Conservation (phyloP, 53 echinoderm and acorn worm genomes). For the Actinopyga echinites region DNA sequence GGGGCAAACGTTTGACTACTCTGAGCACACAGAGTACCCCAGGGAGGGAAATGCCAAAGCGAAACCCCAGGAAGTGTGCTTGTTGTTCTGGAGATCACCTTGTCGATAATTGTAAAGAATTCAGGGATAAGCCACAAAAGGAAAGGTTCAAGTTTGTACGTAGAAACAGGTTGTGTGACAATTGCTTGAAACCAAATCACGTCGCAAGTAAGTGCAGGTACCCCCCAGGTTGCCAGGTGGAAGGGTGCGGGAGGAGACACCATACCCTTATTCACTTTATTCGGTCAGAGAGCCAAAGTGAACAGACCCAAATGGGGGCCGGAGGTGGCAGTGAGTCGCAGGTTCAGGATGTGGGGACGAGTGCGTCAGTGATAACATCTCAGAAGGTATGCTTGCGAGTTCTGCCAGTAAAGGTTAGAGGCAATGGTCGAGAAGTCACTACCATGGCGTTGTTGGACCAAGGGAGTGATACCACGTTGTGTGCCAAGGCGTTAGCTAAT, state of each 20-base stretch:
- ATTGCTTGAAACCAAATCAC: conserved; percentile 50
- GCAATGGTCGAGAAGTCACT: not conserved
- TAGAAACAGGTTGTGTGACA: conserved; percentile 49
- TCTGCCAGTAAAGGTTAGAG: not conserved
- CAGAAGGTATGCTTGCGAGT: not conserved
- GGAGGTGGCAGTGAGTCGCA: not conserved
- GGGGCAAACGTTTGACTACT: not conserved
- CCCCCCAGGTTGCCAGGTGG: not conserved
- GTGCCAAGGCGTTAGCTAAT: conserved; percentile 26
- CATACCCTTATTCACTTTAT: not conserved
- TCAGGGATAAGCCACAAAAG: not conserved
- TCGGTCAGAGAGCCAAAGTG: not conserved
- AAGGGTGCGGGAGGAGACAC: not conserved
- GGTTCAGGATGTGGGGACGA: not conserved
- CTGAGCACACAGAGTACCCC: not conserved
- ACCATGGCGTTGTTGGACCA: conserved; percentile 54
- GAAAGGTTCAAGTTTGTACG: conserved; percentile 29
- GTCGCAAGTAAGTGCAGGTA: conserved; percentile 37
- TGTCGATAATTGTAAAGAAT: conserved; percentile 22
- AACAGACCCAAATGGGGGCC: not conserved
- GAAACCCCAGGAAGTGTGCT: not conserved
- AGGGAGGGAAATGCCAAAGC: not conserved
- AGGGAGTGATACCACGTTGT: conserved; percentile 47
- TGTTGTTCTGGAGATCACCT: conserved; percentile 19
- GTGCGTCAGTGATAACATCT: not conserved